These are phyloP conservation scores for Brachynemurus nebulosus DNA, from an alignment of 2,888 invertebrate species.

Conservation along the genomic window DNA sequence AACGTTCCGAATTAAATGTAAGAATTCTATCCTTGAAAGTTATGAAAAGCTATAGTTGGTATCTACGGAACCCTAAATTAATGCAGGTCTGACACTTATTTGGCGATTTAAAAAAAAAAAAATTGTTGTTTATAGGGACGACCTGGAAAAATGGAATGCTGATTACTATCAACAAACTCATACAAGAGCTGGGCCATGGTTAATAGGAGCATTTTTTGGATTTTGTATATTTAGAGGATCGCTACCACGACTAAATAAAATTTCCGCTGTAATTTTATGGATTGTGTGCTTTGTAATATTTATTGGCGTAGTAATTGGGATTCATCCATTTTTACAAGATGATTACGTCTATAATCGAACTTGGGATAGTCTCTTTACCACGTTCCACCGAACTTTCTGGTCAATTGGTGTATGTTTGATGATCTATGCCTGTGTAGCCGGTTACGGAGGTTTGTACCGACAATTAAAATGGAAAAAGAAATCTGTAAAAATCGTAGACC, in stretches of 20 bases:
- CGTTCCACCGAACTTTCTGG: conserved; percentile 17
- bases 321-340: not conserved
- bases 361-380: conserved; percentile 13
- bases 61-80: no score
- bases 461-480: no score
- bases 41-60: no score
- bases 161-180: conserved; percentile 18
- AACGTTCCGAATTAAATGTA: not conserved
- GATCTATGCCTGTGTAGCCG: conserved; percentile 16
- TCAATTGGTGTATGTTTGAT: conserved; percentile 18
- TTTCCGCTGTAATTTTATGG: not conserved
- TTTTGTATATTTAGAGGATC: conserved; percentile 12
- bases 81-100: not conserved
- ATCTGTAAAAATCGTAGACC: no score
- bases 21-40: no score
- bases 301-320: not conserved
- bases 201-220: conserved; percentile 19
- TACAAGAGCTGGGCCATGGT: conserved; percentile 19
- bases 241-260: not conserved
- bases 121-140: not conserved
- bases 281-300: not conserved
- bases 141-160: not conserved
- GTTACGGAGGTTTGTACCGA: not conserved
- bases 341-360: conserved; percentile 11
- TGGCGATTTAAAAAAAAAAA: not conserved